Base-by-base conservation (phyloP, 2,888 invertebrate species). In the Tortricodes alternella region DNA sequence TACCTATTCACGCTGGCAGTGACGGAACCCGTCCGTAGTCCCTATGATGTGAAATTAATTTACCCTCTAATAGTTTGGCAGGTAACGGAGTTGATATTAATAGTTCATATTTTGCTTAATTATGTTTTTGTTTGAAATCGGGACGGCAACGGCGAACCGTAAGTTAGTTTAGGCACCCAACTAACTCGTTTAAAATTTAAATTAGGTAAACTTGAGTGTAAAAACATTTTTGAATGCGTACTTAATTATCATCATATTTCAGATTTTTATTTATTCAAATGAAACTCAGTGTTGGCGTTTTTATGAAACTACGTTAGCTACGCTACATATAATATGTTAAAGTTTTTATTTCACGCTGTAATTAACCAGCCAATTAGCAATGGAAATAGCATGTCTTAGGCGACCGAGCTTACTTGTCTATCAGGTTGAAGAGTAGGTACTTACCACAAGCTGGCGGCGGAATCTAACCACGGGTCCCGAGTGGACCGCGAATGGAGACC, bases 171-270 rank as follows among this genome's bases (percentile, higher is more conserved):
- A 16, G 24, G n/a, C 43, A 16, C 16, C 11, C 24, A n/a, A 6
- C n/a, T 2, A 18, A 27, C 27, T 24, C 27, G 27, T 9, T 29
- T 27, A 6, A n/a, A 11, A 27, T 27, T 24, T 43, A 43, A 24
- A 9, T 37, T 18, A 9, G 21, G n/a, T 16, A 5, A 27, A 43
- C 18, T 43, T 27, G n/a, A 27, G 27, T 29, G 27, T 15, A 27
- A 27, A n/a, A 43, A 43, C 18, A 27, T 27, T 43, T 43, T 27
- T n/a, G n/a, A 27, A 27, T 9, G 43, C 43, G 27, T 43, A 43
- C n/a, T 16, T 43, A 15, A 43, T 13, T 15, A 43, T 27, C 27
- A 24, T 16, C 27, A 29, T 27, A 15, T 27, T 27, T 27, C n/a
- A n/a, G n/a, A n/a, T 8, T 21, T 23, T 24, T 24, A 39, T n/a